Evolutionary conservation across 2,113 vertebrate species (phyloP), one percentile per base, ranked within the genome.

Genomic region (Thermophis baileyi): DNA sequence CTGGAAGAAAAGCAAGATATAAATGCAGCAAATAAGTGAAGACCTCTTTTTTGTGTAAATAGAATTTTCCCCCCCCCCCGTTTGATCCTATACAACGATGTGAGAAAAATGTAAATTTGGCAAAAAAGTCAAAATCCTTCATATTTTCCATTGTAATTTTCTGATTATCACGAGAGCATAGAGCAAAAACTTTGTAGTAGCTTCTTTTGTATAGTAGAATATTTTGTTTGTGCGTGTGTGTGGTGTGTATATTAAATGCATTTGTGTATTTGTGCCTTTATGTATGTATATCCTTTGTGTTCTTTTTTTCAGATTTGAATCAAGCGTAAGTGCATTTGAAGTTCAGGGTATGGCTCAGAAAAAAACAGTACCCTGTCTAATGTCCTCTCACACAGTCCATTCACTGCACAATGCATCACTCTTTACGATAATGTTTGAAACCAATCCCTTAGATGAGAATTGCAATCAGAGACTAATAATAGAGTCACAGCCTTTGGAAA

Each of bases 401-500:
- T 97, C 97, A 0, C 97, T 97, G 89, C 88, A 97, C 69, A 96
- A 97, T 69, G 97, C 95, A 40, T 98, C 98, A 14, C 98, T 99
- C 44, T 97, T 99, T 85, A 98, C 96, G 92, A 97, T 99, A 94
- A 98, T 98, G 96, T 99, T 99, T 96, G 99, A 99, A 95, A 99
- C 98, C 90, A 99, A 99, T 96, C 99, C 99, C 5, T 94, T 99
- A 95, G 98, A 99, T 95, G 98, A 98, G 87, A 97, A 95, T 14
- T 98, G 98, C 49, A 97, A 99, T 97, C 99, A 99, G 95, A 98
- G 98, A 55, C 97, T 99, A 91, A 97, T 98, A 49, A 98, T 98
- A 89, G 98, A 99, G 94, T 99, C 99, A 40, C 98, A 99, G 69
- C 99, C 99, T 2, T 95, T 99, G 94, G 99, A 99, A 98, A 99